Evolutionary conservation across 2,888 invertebrate species (phyloP).

Genomic region (Drosophila prolongata): DNA sequence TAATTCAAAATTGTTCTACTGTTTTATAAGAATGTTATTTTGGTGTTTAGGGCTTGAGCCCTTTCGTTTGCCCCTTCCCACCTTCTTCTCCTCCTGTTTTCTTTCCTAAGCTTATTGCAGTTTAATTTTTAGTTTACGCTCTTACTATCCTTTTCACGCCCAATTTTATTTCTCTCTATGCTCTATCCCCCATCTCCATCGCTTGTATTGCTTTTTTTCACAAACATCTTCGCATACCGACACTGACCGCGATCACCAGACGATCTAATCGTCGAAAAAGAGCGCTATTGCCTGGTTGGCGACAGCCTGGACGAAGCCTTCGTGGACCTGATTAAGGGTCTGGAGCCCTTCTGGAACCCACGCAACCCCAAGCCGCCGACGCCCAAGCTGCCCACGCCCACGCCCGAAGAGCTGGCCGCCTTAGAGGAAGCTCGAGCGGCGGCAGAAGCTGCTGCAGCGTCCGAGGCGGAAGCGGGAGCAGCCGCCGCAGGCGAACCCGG

Average conservation of each 20-base stretch:
- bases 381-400: constrained; percentile 82
- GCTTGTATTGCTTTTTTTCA: constrained; percentile 61
- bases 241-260: constrained; percentile 85
- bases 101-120: constrained; percentile 8
- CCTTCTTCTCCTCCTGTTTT: constrained; percentile 2
- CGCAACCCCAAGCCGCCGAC: constrained; percentile 85
- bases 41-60: constrained; percentile 11
- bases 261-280: constrained; percentile 94
- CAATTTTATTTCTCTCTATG: constrained; percentile 55
- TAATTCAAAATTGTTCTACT: background rate
- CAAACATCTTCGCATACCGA: constrained; percentile 50
- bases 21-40: background rate
- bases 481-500: constrained; percentile 71
- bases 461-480: constrained; percentile 71
- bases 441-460: constrained; percentile 76
- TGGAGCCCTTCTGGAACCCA: constrained; percentile 85
- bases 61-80: constrained; percentile 6
- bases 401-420: constrained; percentile 82
- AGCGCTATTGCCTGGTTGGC: constrained; percentile 96
- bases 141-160: constrained; percentile 58
- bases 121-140: constrained; percentile 56
- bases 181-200: constrained; percentile 50
- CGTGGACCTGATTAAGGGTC: constrained; percentile 90
- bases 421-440: constrained; percentile 82
- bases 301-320: constrained; percentile 97